phyloP scores from a whole-genome alignment of 2,888 invertebrate species.

The Ypsolopha scabrella region DNA sequence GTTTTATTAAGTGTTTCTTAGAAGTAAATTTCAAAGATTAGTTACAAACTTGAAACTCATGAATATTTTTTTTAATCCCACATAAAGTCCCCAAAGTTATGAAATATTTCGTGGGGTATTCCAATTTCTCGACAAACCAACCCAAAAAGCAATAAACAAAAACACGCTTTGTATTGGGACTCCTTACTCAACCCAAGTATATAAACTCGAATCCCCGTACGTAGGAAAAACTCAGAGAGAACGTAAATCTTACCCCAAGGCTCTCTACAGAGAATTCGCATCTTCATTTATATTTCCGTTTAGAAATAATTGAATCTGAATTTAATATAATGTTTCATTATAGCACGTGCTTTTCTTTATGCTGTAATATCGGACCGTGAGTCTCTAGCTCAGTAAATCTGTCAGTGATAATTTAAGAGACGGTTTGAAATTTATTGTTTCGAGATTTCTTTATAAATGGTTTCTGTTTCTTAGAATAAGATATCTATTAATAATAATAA shows the following conservation, averaged over 20 bases:
- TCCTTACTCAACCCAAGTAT: neutral
- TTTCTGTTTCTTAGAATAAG: too few relatives aligned
- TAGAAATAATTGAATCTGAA: slow-evolving; percentile 45
- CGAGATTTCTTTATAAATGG: too few relatives aligned
- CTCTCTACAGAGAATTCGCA: slow-evolving; percentile 18
- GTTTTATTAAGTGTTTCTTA: too few relatives aligned
- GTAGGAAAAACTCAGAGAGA: neutral
- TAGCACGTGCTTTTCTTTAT: slow-evolving; percentile 2
- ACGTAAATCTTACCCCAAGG: neutral
- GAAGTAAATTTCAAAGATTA: too few relatives aligned
- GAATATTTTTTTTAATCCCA: too few relatives aligned
- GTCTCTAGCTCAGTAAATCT: neutral
- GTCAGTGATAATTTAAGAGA: neutral
- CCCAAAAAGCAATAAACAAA: neutral
- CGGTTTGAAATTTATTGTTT: neutral
- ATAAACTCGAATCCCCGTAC: neutral
- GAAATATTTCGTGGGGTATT: neutral
- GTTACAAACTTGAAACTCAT: too few relatives aligned
- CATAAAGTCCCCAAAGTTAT: too few relatives aligned
- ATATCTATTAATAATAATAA: too few relatives aligned
- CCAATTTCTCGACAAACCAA: neutral
- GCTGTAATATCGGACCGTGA: neutral
- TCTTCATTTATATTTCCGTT: slow-evolving; percentile 51
- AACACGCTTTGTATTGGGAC: neutral
- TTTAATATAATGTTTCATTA: slow-evolving; percentile 15